These are phyloP conservation scores for Elgaria multicarinata DNA, from an alignment of 2,113 vertebrate genomes.

Conservation along the genomic window DNA sequence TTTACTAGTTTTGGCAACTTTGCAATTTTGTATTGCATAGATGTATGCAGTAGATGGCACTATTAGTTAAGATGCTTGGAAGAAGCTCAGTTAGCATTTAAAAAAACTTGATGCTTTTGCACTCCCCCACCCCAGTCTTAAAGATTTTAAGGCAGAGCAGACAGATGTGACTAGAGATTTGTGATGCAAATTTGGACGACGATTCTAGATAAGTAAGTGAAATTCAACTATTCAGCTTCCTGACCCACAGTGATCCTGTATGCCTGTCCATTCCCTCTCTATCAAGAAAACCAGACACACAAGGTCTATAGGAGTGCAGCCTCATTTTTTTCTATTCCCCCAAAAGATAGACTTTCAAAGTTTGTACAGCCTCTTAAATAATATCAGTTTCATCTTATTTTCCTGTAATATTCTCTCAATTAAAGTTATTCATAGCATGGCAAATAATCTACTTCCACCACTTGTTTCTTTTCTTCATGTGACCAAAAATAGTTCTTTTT, in stretches of 20 bases:
- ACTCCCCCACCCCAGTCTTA: not conserved
- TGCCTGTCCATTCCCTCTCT: not conserved
- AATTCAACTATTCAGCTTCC: not conserved
- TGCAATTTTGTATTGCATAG: not conserved
- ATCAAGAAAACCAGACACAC: not conserved
- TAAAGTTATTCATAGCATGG: not conserved
- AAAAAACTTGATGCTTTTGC: constrained; percentile 1
- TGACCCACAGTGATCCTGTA: not conserved
- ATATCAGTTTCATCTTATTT: not conserved
- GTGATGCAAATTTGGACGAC: not conserved
- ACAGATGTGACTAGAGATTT: not conserved
- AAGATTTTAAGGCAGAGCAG: not conserved
- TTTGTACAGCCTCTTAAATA: not conserved
- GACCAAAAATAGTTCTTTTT: not conserved
- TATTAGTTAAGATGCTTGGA: constrained; percentile 34
- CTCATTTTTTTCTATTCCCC: not conserved
- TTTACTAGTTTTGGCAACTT: not conserved
- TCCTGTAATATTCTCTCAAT: not conserved
- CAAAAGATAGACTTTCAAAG: not conserved
- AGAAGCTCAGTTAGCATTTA: not conserved
- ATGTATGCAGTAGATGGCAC: constrained; percentile 57
- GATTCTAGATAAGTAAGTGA: not conserved
- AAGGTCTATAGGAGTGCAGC: too few species aligned
- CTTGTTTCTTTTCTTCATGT: not conserved
- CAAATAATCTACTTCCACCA: not conserved